These are phyloP conservation scores for Ericerus pela DNA, from an alignment of 1,140 invertebrate species.

Conservation along the genomic window DNA sequence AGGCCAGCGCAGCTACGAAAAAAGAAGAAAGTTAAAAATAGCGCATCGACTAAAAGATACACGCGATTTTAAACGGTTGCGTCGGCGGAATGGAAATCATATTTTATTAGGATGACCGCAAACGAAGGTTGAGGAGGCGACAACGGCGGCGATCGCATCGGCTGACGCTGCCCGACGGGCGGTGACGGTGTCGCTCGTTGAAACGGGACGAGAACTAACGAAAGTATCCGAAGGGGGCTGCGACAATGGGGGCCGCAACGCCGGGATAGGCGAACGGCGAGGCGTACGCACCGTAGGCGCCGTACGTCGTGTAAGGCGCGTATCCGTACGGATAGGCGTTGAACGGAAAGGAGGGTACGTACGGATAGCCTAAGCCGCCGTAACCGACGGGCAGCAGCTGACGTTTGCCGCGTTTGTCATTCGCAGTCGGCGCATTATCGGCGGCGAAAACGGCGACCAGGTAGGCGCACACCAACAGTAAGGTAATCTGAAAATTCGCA, in stretches of 20 bases:
- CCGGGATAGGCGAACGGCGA: background rate
- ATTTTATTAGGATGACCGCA: too few relatives aligned
- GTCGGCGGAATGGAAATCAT: too few relatives aligned
- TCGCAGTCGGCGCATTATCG: background rate
- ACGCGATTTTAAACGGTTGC: too few relatives aligned
- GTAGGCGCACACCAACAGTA: background rate
- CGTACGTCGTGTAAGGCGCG: too few relatives aligned
- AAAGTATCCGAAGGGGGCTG: background rate
- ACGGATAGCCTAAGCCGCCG: background rate
- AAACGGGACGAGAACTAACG: too few relatives aligned
- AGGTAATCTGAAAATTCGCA: constrained; percentile 1
- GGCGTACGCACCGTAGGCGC: background rate
- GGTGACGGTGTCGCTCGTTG: too few relatives aligned
- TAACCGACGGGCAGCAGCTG: background rate
- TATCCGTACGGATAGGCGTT: background rate
- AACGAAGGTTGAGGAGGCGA: too few relatives aligned
- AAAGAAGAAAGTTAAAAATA: too few relatives aligned
- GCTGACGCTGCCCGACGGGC: too few relatives aligned
- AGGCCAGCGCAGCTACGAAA: too few relatives aligned
- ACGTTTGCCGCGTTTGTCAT: background rate
- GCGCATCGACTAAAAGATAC: too few relatives aligned
- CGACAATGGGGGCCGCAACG: background rate
- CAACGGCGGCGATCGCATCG: too few relatives aligned
- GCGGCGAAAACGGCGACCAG: background rate
- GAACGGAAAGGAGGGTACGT: background rate